Evolutionary conservation across 2,797 vertebrate genomes (phyloP).

Genomic region (Neomorphus geoffroyi): DNA sequence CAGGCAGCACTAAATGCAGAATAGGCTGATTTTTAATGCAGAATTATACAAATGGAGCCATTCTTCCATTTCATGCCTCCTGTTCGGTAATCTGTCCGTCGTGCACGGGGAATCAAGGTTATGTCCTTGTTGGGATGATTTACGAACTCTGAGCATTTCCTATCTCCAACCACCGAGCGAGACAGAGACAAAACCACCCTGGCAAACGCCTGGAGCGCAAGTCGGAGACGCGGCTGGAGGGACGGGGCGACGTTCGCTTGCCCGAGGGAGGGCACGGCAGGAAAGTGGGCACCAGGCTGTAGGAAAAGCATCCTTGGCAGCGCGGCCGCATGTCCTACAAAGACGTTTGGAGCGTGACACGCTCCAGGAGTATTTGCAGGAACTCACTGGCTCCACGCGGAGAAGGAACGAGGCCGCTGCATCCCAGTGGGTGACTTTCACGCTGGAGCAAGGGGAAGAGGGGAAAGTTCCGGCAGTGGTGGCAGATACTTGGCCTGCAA

Average conservation of each 20-base stretch:
- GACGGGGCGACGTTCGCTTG: background rate
- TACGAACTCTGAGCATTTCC: background rate
- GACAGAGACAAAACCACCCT: background rate
- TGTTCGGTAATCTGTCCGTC: slow-evolving; percentile 47
- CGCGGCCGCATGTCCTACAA: accelerated
- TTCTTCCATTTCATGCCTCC: slow-evolving; percentile 62
- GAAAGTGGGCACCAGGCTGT: accelerated
- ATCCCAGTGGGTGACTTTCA: background rate
- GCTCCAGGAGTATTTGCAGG: background rate
- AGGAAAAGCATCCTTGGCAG: background rate
- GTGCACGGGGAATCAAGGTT: slow-evolving; percentile 62
- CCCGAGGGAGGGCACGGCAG: background rate
- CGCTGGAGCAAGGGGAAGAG: background rate
- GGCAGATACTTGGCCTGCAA: background rate
- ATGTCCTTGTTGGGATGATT: slow-evolving; percentile 69
- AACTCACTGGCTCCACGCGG: background rate
- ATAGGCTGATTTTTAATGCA: slow-evolving; percentile 61
- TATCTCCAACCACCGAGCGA: background rate
- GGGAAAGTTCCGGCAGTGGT: background rate
- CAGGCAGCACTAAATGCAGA: slow-evolving; percentile 48
- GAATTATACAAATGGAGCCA: slow-evolving; percentile 66
- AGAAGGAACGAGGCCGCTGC: background rate
- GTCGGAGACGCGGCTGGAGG: background rate
- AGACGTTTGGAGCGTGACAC: background rate
- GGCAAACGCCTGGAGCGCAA: background rate